Evolutionary conservation across 2,888 invertebrate genomes (phyloP).

Genomic region (Anagyrus pseudococci): DNA sequence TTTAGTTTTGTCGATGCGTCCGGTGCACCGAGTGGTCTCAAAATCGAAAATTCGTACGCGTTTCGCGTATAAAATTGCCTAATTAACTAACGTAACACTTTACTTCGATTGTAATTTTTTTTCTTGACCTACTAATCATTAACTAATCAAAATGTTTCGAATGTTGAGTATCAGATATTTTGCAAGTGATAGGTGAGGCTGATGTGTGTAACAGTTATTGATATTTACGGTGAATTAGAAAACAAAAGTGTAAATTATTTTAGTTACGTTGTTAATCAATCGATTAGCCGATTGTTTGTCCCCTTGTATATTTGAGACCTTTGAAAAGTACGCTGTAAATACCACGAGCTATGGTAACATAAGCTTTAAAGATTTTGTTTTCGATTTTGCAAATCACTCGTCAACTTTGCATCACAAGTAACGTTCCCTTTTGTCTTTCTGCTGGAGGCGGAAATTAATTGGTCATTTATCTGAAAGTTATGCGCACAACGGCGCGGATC

Average conservation of each 20-base stretch:
- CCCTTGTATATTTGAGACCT: conserved; percentile 31
- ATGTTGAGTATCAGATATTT: conserved; percentile 12
- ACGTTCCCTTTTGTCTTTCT: conserved; percentile 16
- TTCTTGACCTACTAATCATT: conserved; percentile 25
- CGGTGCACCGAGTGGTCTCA: conserved; percentile 33
- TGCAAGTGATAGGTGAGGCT: conserved; percentile 16
- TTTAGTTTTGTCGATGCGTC: conserved; percentile 16
- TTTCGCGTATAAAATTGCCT: conserved; percentile 16
- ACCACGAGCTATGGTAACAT: conserved; percentile 19
- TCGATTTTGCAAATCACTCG: conserved; percentile 31
- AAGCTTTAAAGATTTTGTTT: conserved; percentile 14
- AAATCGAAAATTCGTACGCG: conserved; percentile 16
- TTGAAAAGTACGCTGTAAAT: conserved; percentile 32
- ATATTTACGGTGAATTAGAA: conserved; percentile 5
- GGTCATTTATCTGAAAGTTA: background rate
- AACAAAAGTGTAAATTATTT: conserved; percentile 27
- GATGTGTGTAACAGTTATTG: conserved; percentile 14
- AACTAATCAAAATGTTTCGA: conserved; percentile 6
- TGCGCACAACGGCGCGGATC: conserved; percentile 21
- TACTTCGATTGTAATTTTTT: conserved; percentile 19
- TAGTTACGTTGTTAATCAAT: conserved; percentile 12
- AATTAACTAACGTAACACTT: conserved; percentile 19
- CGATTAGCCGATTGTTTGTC: conserved; percentile 8
- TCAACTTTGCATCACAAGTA: conserved; percentile 6
- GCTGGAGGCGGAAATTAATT: too few relatives aligned